Conservation (phyloP, 1,140 invertebrate species). For the Galleria mellonella region DNA sequence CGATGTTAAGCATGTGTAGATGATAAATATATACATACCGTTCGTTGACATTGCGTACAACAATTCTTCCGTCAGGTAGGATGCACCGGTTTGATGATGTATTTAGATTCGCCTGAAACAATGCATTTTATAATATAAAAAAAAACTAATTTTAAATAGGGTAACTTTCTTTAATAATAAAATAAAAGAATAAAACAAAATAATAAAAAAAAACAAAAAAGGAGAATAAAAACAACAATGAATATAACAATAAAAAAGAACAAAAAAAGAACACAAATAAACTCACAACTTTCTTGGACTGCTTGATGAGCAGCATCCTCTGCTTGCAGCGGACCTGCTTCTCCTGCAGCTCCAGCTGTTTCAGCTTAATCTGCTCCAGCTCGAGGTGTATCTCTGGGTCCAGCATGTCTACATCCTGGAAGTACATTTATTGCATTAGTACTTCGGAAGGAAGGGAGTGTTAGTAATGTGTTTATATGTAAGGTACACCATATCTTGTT, state of each 20-base stretch:
- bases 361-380: slow-evolving; percentile 32
- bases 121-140: background rate
- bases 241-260: too few relatives aligned
- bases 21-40: slow-evolving; percentile 22
- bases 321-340: slow-evolving; percentile 35
- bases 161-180: too few relatives aligned
- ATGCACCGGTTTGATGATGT: slow-evolving; percentile 21
- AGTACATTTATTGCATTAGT: too few relatives aligned
- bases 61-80: slow-evolving; percentile 38
- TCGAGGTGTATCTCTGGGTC: slow-evolving; percentile 27
- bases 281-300: slow-evolving; percentile 22
- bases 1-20: too few relatives aligned
- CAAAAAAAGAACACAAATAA: background rate
- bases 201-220: too few relatives aligned
- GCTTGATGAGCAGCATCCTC: slow-evolving; percentile 28
- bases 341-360: slow-evolving; percentile 35
- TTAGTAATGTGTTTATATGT: too few relatives aligned
- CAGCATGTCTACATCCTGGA: slow-evolving; percentile 8
- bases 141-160: background rate
- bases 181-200: too few relatives aligned
- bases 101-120: slow-evolving; percentile 3
- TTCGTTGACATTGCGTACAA: slow-evolving; percentile 26
- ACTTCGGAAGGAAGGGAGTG: too few relatives aligned
- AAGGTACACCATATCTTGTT: too few relatives aligned
- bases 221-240: too few relatives aligned